Evolutionary conservation across 2,113 vertebrate genomes (phyloP), one percentile per base, ranked within the genome.

Genomic region (Peucedramus taeniatus): DNA sequence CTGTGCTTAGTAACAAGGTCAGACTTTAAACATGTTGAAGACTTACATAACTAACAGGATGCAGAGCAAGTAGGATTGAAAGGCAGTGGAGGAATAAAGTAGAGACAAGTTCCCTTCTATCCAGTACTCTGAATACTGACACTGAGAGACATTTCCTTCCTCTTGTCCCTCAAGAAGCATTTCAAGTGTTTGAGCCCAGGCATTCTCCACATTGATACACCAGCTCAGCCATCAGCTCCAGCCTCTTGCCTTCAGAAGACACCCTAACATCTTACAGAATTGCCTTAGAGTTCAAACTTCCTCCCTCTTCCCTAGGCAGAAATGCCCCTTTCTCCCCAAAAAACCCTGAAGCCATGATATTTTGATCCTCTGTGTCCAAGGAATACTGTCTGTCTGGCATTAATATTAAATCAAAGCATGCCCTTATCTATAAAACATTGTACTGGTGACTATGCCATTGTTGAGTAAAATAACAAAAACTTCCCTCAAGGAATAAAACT

Each of bases 21-120:
- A 49, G 33, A 54, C 4, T 56, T 63, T 3, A 56, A 74, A 33
- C 0, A 0, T 2, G 3, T 37, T 40, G 42, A 84, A 76, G 27
- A 44, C 50, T 44, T 51, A 21, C 8, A 56, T 1, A 1, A 59
- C 35, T 10, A 65, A 28, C 6, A 71, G 21, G 11, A 72, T 40
- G 31, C 44, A 57, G 42, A 83, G 22, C 28, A 70, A 87, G 15
- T 7, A 74, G 35, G 39, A 42, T 15, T 23, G n/a, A 74, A 78
- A 87, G 9, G 24, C 30, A 87, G 26, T 4, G 11, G 10, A 47
- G 8, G 6, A 68, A 60, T 16, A 42, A 42, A 42, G 14, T 42
- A 31, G 17, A 79, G 9, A 33, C 53, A 61, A 75, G 12, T 42
- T 65, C 63, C 22, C 57, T 77, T 56, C n/a, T 60, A 13, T 8